These are phyloP conservation scores for Mustela nigripes DNA, from an alignment of 2,113 vertebrate genomes.

Conservation along the genomic window DNA sequence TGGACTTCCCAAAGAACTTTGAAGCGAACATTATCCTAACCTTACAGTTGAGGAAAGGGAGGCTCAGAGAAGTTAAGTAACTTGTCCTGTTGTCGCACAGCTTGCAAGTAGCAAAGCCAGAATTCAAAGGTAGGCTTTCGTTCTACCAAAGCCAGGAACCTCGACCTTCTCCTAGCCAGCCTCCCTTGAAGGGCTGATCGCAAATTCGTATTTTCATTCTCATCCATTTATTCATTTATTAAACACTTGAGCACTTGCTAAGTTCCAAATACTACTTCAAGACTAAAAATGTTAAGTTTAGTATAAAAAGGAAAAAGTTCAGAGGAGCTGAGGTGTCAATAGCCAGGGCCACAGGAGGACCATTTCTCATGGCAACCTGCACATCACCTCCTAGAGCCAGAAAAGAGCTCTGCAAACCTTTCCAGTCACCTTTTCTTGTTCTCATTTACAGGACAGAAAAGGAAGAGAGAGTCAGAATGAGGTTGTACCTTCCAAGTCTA, in stretches of 20 bases:
- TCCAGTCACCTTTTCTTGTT: neutral
- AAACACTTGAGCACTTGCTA: neutral
- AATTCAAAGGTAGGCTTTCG: neutral
- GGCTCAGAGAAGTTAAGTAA: slow-evolving; percentile 31
- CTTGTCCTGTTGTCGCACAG: neutral
- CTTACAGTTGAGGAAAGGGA: slow-evolving; percentile 59
- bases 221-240: neutral
- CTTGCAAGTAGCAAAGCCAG: neutral
- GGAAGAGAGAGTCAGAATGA: neutral
- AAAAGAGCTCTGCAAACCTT: neutral
- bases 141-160: neutral
- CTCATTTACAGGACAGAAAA: neutral
- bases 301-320: neutral
- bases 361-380: neutral
- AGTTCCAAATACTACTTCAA: neutral
- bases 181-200: neutral
- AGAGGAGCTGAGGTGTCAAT: neutral
- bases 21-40: neutral
- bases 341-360: neutral
- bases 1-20: neutral
- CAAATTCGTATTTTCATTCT: neutral
- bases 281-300: neutral
- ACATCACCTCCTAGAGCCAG: neutral
- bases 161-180: neutral
- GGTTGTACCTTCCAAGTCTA: neutral